A percentile compares a stretch with the other conserved stretches of the same genome.
phyloP scores from a whole-genome alignment of 2,113 vertebrate species.

The Bucco capensis region DNA sequence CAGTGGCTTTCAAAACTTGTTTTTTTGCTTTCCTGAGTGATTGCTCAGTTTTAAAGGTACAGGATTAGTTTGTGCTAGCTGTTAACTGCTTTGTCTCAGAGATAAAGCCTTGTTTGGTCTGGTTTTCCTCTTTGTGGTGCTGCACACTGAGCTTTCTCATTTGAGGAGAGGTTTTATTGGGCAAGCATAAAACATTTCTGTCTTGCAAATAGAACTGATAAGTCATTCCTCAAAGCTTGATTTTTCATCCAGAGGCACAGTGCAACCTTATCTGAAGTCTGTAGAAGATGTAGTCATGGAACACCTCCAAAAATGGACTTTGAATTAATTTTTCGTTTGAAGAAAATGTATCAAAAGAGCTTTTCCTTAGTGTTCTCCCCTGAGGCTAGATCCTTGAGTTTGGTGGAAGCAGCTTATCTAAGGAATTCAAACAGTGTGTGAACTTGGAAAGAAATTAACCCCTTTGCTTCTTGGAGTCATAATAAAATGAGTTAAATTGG shows the following conservation, averaged over 20 bases:
- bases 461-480: not conserved
- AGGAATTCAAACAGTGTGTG: constrained; percentile 65
- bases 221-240: not conserved
- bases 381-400: constrained; percentile 22
- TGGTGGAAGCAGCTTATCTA: constrained; percentile 67
- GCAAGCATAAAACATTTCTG: not conserved
- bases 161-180: not conserved
- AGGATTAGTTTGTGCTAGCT: not conserved
- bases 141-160: not conserved
- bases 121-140: constrained; percentile 1
- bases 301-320: constrained; percentile 10
- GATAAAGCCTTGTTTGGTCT: not conserved
- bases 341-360: constrained; percentile 38
- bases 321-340: constrained; percentile 43
- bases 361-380: constrained; percentile 43
- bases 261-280: not conserved
- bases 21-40: constrained; percentile 18
- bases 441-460: constrained; percentile 48
- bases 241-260: not conserved
- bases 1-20: constrained; percentile 23
- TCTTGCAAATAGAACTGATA: not conserved
- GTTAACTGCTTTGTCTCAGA: not conserved
- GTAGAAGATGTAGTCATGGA: not conserved
- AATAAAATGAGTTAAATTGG: not conserved
- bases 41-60: constrained; percentile 21